These are phyloP conservation scores for Aurelia sp. DNA, from an alignment of 30 jellyfish, hydroid and myxozoan species.

Conservation along the genomic window DNA sequence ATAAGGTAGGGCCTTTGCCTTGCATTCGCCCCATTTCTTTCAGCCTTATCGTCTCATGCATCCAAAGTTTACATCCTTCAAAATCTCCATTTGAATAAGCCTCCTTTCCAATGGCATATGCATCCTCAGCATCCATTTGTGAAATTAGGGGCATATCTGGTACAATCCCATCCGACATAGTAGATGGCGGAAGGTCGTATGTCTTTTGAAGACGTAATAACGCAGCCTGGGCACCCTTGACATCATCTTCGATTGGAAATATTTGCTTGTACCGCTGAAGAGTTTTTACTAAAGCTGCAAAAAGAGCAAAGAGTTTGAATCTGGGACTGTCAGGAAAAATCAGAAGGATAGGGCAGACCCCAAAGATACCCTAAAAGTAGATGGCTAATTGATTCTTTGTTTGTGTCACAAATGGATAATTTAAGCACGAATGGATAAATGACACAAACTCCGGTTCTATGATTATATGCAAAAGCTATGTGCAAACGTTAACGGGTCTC, in stretches of 20 bases:
- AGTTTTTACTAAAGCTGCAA: constrained; percentile 52
- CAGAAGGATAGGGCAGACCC: too few relatives aligned
- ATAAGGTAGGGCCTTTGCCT: constrained; percentile 50
- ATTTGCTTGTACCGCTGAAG: constrained; percentile 34
- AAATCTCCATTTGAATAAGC: constrained; percentile 65
- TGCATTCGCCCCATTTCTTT: constrained; percentile 53
- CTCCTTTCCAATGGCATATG: constrained; percentile 80
- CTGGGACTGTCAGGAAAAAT: too few relatives aligned
- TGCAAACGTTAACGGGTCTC: too few relatives aligned
- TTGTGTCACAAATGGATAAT: too few relatives aligned
- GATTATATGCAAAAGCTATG: too few relatives aligned
- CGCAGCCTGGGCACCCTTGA: constrained; percentile 95
- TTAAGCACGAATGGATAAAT: too few relatives aligned
- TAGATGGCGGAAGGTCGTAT: constrained; percentile 77
- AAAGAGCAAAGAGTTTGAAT: too few relatives aligned
- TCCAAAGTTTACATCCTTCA: constrained; percentile 80
- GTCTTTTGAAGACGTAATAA: constrained; percentile 90
- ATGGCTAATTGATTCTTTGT: too few relatives aligned
- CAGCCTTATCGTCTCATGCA: constrained; percentile 85
- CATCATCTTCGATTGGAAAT: constrained; percentile 84
- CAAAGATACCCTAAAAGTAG: too few relatives aligned
- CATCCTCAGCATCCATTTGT: constrained; percentile 83
- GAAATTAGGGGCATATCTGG: constrained; percentile 64
- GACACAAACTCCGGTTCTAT: too few relatives aligned
- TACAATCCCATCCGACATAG: constrained; percentile 81